These are phyloP conservation scores for Brachylomia viminalis DNA, from an alignment of 2,888 invertebrate genomes.

Conservation along the genomic window DNA sequence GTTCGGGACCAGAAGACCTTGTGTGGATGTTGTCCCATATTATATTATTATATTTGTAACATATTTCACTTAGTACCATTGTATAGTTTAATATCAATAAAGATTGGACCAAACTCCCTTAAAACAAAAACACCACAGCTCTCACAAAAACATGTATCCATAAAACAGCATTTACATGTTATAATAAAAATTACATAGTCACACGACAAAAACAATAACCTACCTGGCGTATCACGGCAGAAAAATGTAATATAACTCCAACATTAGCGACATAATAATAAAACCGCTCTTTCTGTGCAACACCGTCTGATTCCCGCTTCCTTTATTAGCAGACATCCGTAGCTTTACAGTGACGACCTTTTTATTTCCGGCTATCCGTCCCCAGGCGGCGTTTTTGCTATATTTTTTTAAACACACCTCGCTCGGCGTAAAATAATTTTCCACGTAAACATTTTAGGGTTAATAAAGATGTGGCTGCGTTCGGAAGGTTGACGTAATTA, in stretches of 20 bases:
- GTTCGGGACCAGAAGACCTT: too few species aligned
- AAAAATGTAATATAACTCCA: constrained; percentile 75
- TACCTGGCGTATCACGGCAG: constrained; percentile 34
- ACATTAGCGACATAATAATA: constrained; percentile 87
- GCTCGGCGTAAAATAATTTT: constrained; percentile 78
- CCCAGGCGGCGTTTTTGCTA: constrained; percentile 67
- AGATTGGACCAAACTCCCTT: constrained; percentile 9
- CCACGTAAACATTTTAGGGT: constrained; percentile 81
- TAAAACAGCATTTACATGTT: constrained; percentile 54
- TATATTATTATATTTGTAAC: too few species aligned
- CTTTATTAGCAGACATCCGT: constrained; percentile 85
- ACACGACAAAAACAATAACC: constrained; percentile 70
- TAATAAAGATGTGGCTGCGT: constrained; percentile 77
- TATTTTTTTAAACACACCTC: constrained; percentile 76
- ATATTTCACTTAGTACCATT: background rate
- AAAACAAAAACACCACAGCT: constrained; percentile 15
- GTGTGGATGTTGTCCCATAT: too few species aligned
- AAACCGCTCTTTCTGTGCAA: constrained; percentile 79
- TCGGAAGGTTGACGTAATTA: constrained; percentile 63
- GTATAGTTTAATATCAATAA: constrained; percentile 2
- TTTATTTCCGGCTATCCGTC: constrained; percentile 85
- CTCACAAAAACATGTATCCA: constrained; percentile 43
- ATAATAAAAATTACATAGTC: constrained; percentile 59
- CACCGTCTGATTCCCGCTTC: constrained; percentile 79
- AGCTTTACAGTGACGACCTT: constrained; percentile 85